A percentile compares a stretch with the other conserved stretches of the same genome.
These are phyloP conservation scores for Napeogenes sylphis DNA, from an alignment of 2,888 invertebrate genomes.

Conservation along the genomic window DNA sequence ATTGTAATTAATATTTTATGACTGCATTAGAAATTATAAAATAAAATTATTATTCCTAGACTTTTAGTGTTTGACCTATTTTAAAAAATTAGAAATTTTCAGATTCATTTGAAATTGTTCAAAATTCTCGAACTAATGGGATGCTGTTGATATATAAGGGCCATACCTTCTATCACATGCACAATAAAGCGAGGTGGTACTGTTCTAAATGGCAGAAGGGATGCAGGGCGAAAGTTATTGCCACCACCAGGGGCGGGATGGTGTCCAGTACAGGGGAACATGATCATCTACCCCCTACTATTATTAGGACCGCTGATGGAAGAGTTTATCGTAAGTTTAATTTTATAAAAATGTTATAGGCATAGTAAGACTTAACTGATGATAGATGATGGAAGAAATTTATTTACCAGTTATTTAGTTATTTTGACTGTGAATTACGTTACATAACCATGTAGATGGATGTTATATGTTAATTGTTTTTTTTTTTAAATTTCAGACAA, in stretches of 20 bases:
- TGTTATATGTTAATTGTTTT: no score
- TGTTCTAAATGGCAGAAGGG: constrained; percentile 43
- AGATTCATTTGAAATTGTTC: constrained; percentile 14
- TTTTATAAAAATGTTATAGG: neutral
- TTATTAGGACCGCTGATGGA: constrained; percentile 30
- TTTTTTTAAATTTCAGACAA: constrained; percentile 1
- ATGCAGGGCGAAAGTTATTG: constrained; percentile 42
- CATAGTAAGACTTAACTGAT: no score
- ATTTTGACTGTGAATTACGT: no score
- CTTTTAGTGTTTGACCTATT: no score
- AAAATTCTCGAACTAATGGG: constrained; percentile 18
- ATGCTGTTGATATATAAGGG: constrained; percentile 34
- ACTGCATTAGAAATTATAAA: no score
- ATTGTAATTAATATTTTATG: no score
- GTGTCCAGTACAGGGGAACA: constrained; percentile 30
- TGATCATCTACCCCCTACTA: constrained; percentile 42
- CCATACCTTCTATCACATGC: constrained; percentile 39
- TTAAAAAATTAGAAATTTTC: neutral
- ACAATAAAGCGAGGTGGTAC: constrained; percentile 37
- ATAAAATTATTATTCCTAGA: no score
- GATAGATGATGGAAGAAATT: no score
- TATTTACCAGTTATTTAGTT: no score
- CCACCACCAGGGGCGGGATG: constrained; percentile 33
- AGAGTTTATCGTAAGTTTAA: constrained; percentile 7
- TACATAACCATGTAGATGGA: no score